Conservation (phyloP, 2,797 vertebrate species). For the Pseudochaenichthys georgianus region DNA sequence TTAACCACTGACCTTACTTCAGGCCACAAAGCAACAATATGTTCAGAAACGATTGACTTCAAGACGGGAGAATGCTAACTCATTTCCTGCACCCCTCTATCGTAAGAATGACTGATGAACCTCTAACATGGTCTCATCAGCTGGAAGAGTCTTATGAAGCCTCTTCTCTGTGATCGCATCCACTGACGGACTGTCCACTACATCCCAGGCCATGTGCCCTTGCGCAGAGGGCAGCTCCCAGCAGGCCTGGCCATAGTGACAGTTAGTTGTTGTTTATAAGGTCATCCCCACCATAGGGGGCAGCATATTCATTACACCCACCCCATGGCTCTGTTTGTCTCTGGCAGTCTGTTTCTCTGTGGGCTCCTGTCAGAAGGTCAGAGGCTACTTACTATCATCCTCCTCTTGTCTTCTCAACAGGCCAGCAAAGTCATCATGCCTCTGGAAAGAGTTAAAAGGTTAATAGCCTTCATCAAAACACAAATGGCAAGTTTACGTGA, state of each 20-base stretch:
- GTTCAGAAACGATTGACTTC: neutral
- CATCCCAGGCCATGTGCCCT: conserved; percentile 75
- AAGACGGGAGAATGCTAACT: neutral
- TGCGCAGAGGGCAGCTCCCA: conserved; percentile 80
- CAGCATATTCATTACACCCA: conserved; percentile 83
- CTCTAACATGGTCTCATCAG: neutral
- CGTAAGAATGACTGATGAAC: neutral
- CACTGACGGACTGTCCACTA: conserved; percentile 50
- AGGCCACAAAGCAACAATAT: neutral
- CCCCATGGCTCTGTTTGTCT: conserved; percentile 83
- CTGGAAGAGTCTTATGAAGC: conserved; percentile 17
- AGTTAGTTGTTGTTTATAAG: conserved; percentile 85
- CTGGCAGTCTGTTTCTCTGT: conserved; percentile 82
- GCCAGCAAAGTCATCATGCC: conserved; percentile 44
- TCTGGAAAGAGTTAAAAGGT: conserved; percentile 43
- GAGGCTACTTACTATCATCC: conserved; percentile 60
- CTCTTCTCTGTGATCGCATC: conserved; percentile 38
- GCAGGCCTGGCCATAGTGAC: conserved; percentile 73
- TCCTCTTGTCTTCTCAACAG: conserved; percentile 62
- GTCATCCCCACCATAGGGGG: conserved; percentile 84
- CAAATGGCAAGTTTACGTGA: conserved; percentile 27
- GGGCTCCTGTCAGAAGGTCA: conserved; percentile 81
- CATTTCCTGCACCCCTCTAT: too few species aligned
- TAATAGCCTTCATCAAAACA: conserved; percentile 44
- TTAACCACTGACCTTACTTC: neutral